Conservation (phyloP, 37 sponge, comb jelly and placozoan genomes). For the Axinella damicornis region DNA sequence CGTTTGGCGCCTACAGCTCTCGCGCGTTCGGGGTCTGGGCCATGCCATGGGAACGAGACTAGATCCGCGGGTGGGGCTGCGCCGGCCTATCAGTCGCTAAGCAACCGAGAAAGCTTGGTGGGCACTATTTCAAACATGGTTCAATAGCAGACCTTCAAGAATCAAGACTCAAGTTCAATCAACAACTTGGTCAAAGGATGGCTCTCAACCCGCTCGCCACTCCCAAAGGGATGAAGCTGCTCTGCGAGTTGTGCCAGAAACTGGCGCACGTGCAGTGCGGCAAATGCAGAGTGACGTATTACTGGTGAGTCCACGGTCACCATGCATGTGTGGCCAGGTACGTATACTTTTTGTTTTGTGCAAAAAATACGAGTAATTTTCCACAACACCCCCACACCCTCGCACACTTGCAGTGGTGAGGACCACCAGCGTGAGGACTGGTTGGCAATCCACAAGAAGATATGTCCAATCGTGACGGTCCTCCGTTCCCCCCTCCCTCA, state of each 20-base stretch:
- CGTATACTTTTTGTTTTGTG: no score
- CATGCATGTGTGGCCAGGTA: no score
- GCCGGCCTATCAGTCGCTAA: no score
- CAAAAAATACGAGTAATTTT: background rate
- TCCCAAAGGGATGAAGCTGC: conserved; percentile 76
- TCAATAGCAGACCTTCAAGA: no score
- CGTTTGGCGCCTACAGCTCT: no score
- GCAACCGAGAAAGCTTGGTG: no score
- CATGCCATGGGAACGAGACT: no score
- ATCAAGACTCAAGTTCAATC: no score
- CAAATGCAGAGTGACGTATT: conserved; percentile 78
- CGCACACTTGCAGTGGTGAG: conserved; percentile 37
- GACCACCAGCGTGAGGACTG: conserved; percentile 77
- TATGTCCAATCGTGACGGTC: conserved; percentile 63
- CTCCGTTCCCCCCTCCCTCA: conserved; percentile 56
- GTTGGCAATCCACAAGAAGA: conserved; percentile 78
- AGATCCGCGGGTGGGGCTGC: no score
- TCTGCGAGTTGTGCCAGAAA: conserved; percentile 90
- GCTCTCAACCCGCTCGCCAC: conserved; percentile 74
- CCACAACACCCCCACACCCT: background rate
- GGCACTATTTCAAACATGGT: no score
- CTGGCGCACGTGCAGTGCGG: conserved; percentile 83
- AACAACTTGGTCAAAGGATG: no score
- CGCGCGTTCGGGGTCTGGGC: no score
- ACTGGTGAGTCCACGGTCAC: conserved; percentile 66